A percentile compares a stretch with the other conserved stretches of the same genome.
phyloP scores from a whole-genome alignment of 2,888 invertebrate species.

The Tetragonisca angustula region DNA sequence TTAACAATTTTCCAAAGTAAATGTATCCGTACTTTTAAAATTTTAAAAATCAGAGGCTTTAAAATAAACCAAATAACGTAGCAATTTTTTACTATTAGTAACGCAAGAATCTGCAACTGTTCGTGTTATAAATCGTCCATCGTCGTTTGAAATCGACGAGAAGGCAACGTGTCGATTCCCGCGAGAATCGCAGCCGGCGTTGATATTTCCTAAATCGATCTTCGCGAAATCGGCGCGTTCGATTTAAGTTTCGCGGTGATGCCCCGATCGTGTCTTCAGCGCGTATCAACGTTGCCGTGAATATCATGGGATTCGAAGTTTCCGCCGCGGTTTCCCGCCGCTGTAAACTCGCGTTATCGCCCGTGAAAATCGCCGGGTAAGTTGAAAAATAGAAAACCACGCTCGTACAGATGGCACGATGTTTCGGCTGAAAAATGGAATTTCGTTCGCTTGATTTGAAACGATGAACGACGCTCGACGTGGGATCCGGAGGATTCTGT shows the following conservation, averaged over 20 bases:
- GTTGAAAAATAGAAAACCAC: constrained; percentile 6
- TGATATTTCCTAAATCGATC: constrained; percentile 36
- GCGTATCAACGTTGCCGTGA: neutral
- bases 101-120: no score
- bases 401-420: no score
- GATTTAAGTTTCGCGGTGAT: constrained; percentile 34
- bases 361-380: neutral
- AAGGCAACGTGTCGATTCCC: neutral
- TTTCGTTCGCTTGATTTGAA: no score
- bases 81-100: no score
- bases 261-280: neutral
- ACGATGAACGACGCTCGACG: no score
- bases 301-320: constrained; percentile 47
- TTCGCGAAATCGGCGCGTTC: constrained; percentile 7
- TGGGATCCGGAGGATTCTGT: neutral
- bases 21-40: no score
- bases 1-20: no score
- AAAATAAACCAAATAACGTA: no score
- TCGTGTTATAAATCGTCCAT: no score
- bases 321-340: neutral
- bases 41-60: no score
- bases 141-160: no score
- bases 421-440: constrained; percentile 2
- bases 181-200: neutral
- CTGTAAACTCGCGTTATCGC: neutral